Base-by-base conservation (phyloP, 2,888 invertebrate species). In the Drosophila borborema region DNA sequence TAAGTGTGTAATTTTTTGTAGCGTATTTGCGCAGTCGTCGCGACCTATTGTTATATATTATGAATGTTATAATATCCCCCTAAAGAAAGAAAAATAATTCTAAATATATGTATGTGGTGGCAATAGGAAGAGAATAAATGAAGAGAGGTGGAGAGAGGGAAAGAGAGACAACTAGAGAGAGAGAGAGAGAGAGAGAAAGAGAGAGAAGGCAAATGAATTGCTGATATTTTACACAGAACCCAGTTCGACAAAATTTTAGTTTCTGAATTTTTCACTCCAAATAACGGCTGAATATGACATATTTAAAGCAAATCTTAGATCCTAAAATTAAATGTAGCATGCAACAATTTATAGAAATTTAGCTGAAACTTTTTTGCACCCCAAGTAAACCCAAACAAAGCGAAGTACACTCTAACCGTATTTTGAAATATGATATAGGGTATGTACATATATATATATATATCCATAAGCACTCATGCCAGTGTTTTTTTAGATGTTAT, bases 301-400 rank as follows among this genome's bases (percentile, higher is more conserved):
- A 58, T 64, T 49, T 45, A 59, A 69, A 68, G 36, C 61, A 62
- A 69, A 36, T 64, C 55, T 40, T 34, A 65, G 65, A 28, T 41
- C 62, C 56, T 54, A 36, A 56, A 49, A 54, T 41, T 63, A 12
- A 51, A 62, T 72, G 53, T 69, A 82, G 85, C 71, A 73, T 71
- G 80, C 86, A 79, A 87, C 69, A 72, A 77, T 87, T 84, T 84
- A 87, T 83, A 86, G 34, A 80, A 88, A 80, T 72, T 86, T 88
- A 85, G 86, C 84, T 77, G 72, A 80, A 81, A 82, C 81, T 86
- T 86, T 79, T 82, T 80, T 88, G 84, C 86, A 85, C 75, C 83
- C 77, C 59, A 34, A 45, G 23, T 23, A 18, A 49, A 18, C 55
- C 55, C 18, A 56, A 7, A 64, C 58, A 70, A 41, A 40, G 51